Percentiles rank a stretch among this genome's conserved stretches.
These are phyloP conservation scores for Anguilla pacifica DNA, from an alignment of 2,797 vertebrate species.

Conservation along the genomic window DNA sequence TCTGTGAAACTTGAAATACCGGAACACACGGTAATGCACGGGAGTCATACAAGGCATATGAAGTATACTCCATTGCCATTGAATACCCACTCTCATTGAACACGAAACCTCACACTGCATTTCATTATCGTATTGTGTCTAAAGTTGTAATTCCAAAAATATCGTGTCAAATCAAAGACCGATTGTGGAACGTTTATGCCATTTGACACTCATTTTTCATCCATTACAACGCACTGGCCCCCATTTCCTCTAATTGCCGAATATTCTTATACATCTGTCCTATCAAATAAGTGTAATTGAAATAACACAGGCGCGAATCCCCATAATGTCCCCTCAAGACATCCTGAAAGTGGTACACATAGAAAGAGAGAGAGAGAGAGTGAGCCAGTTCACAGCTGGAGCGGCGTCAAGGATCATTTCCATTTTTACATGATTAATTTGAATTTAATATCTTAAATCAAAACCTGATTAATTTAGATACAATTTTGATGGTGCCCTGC, in stretches of 20 bases:
- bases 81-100: neutral
- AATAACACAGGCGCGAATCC: conserved; percentile 82
- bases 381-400: conserved; percentile 87
- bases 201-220: conserved; percentile 33
- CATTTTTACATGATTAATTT: conserved; percentile 94
- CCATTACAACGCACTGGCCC: conserved; percentile 34
- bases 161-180: conserved; percentile 30
- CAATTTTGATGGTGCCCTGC: conserved; percentile 91
- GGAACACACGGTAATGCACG: neutral
- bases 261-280: conserved; percentile 84
- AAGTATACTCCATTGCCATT: neutral
- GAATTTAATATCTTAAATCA: conserved; percentile 97
- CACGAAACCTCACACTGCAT: neutral
- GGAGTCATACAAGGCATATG: neutral
- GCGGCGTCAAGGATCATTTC: conserved; percentile 90
- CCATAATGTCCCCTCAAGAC: conserved; percentile 81
- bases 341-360: conserved; percentile 77
- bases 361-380: conserved; percentile 60
- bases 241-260: conserved; percentile 77
- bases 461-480: conserved; percentile 97
- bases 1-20: conserved; percentile 1
- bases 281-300: conserved; percentile 88
- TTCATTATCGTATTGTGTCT: neutral
- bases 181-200: conserved; percentile 10
- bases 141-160: neutral